A percentile compares a stretch with the other conserved stretches of the same genome.
These are phyloP conservation scores for Trichogramma dendrolimi DNA, from an alignment of 2,888 invertebrate species.

Conservation along the genomic window DNA sequence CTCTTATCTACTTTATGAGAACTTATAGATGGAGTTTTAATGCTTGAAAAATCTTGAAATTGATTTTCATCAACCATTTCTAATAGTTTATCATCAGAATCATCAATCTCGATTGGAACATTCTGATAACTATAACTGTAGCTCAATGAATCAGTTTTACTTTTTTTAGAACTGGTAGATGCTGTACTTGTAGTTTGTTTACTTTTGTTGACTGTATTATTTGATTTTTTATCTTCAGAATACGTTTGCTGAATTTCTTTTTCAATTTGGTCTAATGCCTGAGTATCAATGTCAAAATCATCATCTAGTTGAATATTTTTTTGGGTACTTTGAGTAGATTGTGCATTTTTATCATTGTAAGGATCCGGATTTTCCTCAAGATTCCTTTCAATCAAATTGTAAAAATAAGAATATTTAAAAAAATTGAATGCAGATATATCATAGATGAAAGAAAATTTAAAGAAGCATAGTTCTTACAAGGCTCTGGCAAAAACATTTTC, in stretches of 20 bases:
- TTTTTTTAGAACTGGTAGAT: background rate
- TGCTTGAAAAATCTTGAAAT: slow-evolving; percentile 11
- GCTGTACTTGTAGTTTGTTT: background rate
- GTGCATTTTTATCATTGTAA: slow-evolving; percentile 37
- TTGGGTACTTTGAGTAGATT: slow-evolving; percentile 15
- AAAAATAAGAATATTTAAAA: slow-evolving; percentile 4
- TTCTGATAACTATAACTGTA: background rate
- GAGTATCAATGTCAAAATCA: slow-evolving; percentile 39
- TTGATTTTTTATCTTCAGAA: slow-evolving; percentile 4
- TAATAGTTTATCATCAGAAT: slow-evolving; percentile 42
- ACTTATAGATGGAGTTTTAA: slow-evolving; percentile 3
- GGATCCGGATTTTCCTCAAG: slow-evolving; percentile 55
- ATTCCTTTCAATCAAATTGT: slow-evolving; percentile 39
- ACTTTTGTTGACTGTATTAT: background rate
- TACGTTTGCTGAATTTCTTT: slow-evolving; percentile 21
- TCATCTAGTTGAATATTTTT: slow-evolving; percentile 34
- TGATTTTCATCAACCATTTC: slow-evolving; percentile 42
- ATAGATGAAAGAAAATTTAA: background rate
- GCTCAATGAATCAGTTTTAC: background rate
- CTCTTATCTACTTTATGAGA: background rate
- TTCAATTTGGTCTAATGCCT: slow-evolving; percentile 34
- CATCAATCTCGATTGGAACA: slow-evolving; percentile 22
- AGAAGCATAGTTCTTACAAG: slow-evolving; percentile 46
- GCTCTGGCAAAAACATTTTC: slow-evolving; percentile 61
- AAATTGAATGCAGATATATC: background rate